Base-by-base conservation (phyloP, 2,113 vertebrate species). In the Salminus brasiliensis region DNA sequence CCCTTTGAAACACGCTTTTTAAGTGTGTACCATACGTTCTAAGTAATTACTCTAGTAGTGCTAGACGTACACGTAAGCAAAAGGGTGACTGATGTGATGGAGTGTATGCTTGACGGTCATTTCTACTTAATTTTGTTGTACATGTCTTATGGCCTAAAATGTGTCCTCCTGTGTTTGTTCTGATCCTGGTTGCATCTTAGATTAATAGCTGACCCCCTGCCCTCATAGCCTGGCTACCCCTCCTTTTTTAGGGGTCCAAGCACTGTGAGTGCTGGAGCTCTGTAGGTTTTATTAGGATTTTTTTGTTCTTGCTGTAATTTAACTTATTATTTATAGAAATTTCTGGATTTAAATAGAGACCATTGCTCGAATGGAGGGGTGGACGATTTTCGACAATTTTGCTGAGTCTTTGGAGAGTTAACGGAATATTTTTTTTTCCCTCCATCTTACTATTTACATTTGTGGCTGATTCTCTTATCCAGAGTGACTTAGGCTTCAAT, bases 321-420 rank as follows among this genome's bases (percentile, higher is more conserved):
- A 36, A 72, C 23, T 55, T 27, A 76, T 63, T 78, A 71, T 78
- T 71, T 62, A 72, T 78, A 41, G 9, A 53, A 68, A 43, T 30
- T 15, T 25, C 5, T 13, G 13, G 23, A 34, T 63, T 62, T 70
- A 12, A 47, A 70, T 30, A 49, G 29, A 16, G 59, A 62, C 18
- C 27, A 2, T 7, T n/a, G 39, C 11, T 27, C 11, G 32, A 23
- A 29, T 2, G 39, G 39, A 62, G 4, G 30, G 36, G 16, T 39
- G 12, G 49, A n/a, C 36, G 16, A 47, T 5, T 55, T n/a, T 11
- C 5, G 2, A 47, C 9, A n/a, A n/a, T n/a, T n/a, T n/a, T n/a
- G 39, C 39, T 41, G 39, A 49, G n/a, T n/a, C 43, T 30, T 2
- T 49, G 16, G 1, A 52, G 9, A 12, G 41, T 49, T 49, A n/a